A percentile compares a stretch with the other conserved stretches of the same genome.
phyloP scores from a whole-genome alignment of 2,797 vertebrate genomes.

The Pipistrellus pygmaeus region DNA sequence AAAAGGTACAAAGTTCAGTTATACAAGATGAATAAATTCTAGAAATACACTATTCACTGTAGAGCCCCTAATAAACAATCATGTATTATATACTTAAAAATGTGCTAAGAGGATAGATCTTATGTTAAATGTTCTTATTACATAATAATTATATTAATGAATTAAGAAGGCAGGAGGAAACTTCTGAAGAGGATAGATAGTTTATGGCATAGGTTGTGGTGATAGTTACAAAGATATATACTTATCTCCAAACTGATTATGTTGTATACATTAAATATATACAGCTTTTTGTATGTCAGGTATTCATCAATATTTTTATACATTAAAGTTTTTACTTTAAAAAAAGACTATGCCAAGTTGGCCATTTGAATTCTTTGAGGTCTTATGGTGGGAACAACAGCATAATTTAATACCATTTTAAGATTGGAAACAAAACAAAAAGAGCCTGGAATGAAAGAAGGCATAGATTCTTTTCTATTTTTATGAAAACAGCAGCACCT shows the following conservation, averaged over 20 bases:
- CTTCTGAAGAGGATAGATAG: neutral
- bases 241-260: neutral
- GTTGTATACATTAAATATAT: neutral
- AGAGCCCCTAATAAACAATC: neutral
- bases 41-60: neutral
- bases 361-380: neutral
- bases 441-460: neutral
- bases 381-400: neutral
- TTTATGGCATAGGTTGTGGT: neutral
- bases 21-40: neutral
- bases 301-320: neutral
- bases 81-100: neutral
- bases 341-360: neutral
- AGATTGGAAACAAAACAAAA: neutral
- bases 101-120: neutral
- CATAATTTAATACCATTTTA: neutral
- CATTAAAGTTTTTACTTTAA: neutral
- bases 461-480: neutral
- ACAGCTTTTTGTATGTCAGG: neutral
- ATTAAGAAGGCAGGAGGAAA: neutral
- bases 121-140: neutral
- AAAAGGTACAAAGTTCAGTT: neutral
- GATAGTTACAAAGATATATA: neutral
- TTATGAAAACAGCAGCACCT: constrained; percentile 25
- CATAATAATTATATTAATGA: neutral